Evolutionary conservation across 2,888 invertebrate genomes (phyloP).

Genomic region (Chymomyza procnemis): DNA sequence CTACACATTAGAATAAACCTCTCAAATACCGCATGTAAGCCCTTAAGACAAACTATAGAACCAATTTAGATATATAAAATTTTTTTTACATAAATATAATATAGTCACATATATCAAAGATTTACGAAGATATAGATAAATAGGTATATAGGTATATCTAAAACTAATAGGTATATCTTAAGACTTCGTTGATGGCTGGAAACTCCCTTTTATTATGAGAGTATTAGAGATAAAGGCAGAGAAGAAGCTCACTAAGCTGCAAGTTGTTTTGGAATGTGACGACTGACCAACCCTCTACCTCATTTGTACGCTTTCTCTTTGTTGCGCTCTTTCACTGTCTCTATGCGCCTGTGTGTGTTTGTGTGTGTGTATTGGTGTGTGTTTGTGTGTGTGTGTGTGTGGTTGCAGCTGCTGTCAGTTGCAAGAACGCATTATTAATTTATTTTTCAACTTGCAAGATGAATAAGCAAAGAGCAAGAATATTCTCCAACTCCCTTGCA

Average conservation of each 20-base stretch:
- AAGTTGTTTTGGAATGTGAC: constrained; percentile 22
- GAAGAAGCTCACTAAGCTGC: not conserved
- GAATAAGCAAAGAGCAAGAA: constrained; percentile 71
- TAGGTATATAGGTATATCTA: no score
- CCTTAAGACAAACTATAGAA: no score
- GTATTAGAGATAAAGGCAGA: not conserved
- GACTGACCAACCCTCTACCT: not conserved
- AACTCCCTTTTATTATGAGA: not conserved
- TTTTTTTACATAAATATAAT: no score
- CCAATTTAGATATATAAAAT: no score
- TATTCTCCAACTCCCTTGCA: constrained; percentile 9
- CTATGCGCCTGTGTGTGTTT: constrained; percentile 2
- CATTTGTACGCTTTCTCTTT: not conserved
- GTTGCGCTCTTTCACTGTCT: not conserved
- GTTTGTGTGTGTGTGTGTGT: constrained; percentile 36
- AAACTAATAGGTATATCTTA: no score
- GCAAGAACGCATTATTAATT: constrained; percentile 72
- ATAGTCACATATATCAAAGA: no score
- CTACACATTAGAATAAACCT: no score
- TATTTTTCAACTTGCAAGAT: constrained; percentile 70
- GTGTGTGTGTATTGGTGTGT: constrained; percentile 39
- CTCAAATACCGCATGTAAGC: no score
- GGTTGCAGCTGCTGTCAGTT: constrained; percentile 69
- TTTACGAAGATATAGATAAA: no score
- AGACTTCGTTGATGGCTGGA: no score